Percentiles rank a stretch among this genome's conserved stretches.
phyloP scores from a whole-genome alignment of 30 jellyfish, hydroid and myxozoan genomes.

The Rhopilema esculentum region DNA sequence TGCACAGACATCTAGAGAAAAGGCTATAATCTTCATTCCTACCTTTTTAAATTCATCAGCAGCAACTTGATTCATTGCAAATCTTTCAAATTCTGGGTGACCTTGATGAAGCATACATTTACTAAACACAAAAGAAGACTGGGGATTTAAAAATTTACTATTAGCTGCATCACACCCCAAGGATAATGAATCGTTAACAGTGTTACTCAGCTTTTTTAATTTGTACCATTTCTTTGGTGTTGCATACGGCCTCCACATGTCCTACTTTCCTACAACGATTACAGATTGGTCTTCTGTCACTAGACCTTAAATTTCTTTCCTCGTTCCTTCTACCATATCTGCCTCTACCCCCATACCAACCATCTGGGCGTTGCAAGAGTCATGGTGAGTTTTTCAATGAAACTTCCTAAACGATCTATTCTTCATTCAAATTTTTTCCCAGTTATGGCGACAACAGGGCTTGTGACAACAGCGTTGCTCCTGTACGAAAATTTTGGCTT shows the following conservation, averaged over 20 bases:
- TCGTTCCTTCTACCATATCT: no score
- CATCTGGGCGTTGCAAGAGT: not conserved
- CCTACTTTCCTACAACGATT: not conserved
- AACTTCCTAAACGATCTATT: not conserved
- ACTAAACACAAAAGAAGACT: not conserved
- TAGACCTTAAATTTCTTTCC: no score
- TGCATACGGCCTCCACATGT: no score
- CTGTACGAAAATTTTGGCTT: no score
- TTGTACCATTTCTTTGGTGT: not conserved
- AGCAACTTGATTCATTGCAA: no score
- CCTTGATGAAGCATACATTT: no score
- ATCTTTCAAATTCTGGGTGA: no score
- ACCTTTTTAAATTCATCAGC: no score
- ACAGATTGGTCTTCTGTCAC: not conserved
- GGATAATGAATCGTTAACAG: constrained; percentile 2
- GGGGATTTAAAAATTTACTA: constrained; percentile 15
- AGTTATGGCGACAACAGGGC: no score
- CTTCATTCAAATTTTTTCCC: not conserved
- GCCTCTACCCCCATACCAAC: not conserved
- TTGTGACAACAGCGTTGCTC: not conserved
- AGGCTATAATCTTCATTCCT: no score
- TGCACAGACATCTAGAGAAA: no score
- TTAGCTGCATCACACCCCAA: constrained; percentile 31
- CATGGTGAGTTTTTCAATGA: not conserved
- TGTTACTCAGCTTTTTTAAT: constrained; percentile 1